A percentile compares a stretch with the other conserved stretches of the same genome.
These are phyloP conservation scores for Scylla paramamosain DNA, from an alignment of 1,140 invertebrate species.

Conservation along the genomic window DNA sequence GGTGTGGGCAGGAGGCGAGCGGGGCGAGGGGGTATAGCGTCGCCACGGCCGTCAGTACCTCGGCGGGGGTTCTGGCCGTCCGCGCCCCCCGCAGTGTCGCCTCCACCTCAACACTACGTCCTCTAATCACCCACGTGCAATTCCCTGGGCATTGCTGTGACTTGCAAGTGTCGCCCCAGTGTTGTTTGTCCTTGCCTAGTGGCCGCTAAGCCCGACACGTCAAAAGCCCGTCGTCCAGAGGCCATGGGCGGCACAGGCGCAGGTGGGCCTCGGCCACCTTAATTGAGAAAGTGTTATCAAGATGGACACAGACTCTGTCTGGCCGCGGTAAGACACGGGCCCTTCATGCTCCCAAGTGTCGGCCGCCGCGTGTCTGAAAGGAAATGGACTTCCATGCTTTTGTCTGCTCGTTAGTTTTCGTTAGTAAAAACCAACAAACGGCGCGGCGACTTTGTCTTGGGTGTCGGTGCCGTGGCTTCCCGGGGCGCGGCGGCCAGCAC, in stretches of 20 bases:
- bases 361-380: constrained; percentile 67
- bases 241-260: not conserved
- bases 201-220: not conserved
- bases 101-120: constrained; percentile 71
- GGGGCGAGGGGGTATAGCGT: constrained; percentile 38
- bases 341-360: constrained; percentile 67
- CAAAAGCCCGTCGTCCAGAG: constrained; percentile 8
- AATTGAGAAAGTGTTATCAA: constrained; percentile 76
- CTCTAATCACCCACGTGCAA: constrained; percentile 49
- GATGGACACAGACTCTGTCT: constrained; percentile 58
- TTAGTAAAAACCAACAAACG: constrained; percentile 77
- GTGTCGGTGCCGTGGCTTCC: constrained; percentile 66
- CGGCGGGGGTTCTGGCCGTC: constrained; percentile 43
- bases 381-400: constrained; percentile 76
- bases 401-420: constrained; percentile 76
- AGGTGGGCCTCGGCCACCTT: constrained; percentile 62
- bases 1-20: not conserved
- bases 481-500: constrained; percentile 15
- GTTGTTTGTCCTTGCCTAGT: not conserved
- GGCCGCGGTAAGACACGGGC: constrained; percentile 61
- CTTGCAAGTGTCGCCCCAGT: constrained; percentile 55
- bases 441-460: constrained; percentile 73
- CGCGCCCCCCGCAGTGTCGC: constrained; percentile 42
- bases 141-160: constrained; percentile 48
- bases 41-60: constrained; percentile 69